Evolutionary conservation across 1,140 invertebrate genomes (phyloP).

Genomic region (Lordiphosa collinella): DNA sequence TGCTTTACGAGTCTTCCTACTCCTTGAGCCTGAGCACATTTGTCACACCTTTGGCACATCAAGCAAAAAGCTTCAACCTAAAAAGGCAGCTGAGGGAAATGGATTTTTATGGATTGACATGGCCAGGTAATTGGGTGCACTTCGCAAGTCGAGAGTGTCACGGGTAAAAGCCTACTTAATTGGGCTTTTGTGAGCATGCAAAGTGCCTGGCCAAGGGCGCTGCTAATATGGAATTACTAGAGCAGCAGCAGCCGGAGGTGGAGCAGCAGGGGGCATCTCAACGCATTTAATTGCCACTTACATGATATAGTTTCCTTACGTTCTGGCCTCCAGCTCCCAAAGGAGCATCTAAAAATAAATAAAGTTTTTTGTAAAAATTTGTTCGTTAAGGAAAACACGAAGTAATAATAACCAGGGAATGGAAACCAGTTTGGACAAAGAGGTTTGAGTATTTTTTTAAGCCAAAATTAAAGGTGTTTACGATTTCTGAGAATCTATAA

Average conservation of each 20-base stretch:
- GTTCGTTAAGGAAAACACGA: background rate
- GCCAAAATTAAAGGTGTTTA: too few relatives aligned
- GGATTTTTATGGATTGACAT: constrained; percentile 77
- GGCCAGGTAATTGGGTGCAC: constrained; percentile 70
- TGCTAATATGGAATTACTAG: constrained; percentile 64
- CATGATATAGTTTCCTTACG: constrained; percentile 25
- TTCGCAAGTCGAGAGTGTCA: constrained; percentile 20
- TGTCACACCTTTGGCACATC: constrained; percentile 57
- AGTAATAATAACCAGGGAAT: too few relatives aligned
- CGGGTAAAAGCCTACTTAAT: constrained; percentile 56
- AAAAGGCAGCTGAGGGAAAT: constrained; percentile 43
- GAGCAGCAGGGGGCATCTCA: constrained; percentile 4
- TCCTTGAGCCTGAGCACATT: constrained; percentile 58
- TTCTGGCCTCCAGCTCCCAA: constrained; percentile 19
- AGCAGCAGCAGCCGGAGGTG: constrained; percentile 9
- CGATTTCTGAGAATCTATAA: too few relatives aligned
- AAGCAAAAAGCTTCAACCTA: constrained; percentile 8
- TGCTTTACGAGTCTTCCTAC: constrained; percentile 57
- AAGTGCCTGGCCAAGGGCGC: constrained; percentile 59
- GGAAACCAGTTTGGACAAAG: too few relatives aligned
- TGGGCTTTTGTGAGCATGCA: constrained; percentile 40
- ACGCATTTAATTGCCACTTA: constrained; percentile 56
- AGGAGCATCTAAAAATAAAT: constrained; percentile 4
- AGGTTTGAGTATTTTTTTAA: too few relatives aligned
- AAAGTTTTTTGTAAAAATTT: background rate